Evolutionary conservation across 1,140 invertebrate species (phyloP).

Genomic region (Ditylenchus dipsaci): DNA sequence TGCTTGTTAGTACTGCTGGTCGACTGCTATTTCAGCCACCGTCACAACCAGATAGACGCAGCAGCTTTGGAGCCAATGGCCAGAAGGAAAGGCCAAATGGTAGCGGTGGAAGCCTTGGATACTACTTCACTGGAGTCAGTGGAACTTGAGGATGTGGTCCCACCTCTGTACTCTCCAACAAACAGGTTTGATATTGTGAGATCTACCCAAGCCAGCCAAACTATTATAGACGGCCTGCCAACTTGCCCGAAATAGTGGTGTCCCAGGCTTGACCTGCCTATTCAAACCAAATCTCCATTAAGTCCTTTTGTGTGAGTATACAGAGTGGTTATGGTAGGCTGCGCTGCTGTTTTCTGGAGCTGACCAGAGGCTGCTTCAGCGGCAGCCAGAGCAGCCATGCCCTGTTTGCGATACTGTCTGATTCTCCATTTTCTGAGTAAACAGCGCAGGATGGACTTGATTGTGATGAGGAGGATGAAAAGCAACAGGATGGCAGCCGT

Average conservation of each 20-base stretch:
- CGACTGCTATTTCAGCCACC: background rate
- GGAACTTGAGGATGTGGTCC: background rate
- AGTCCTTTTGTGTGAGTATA: no score
- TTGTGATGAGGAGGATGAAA: constrained; percentile 42
- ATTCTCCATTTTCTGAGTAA: constrained; percentile 8
- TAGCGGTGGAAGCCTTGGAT: background rate
- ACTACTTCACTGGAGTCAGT: background rate
- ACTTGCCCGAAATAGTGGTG: no score
- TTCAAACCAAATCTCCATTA: no score
- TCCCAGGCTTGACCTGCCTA: no score
- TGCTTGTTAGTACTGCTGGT: background rate
- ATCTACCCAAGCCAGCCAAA: no score
- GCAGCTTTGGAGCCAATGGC: background rate
- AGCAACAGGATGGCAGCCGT: constrained; percentile 44
- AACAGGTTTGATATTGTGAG: no score
- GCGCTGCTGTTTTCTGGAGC: no score
- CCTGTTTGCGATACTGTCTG: constrained; percentile 6
- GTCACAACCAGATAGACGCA: background rate
- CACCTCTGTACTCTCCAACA: background rate
- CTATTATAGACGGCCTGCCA: no score
- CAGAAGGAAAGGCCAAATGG: no score
- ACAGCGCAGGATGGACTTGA: constrained; percentile 46
- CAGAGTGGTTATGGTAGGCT: no score
- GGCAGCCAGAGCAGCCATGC: background rate
- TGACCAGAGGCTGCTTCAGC: no score